Evolutionary conservation across 2,797 vertebrate species (phyloP), one percentile per base, ranked within the genome.

Genomic region (Sebastes kiyomatsui): DNA sequence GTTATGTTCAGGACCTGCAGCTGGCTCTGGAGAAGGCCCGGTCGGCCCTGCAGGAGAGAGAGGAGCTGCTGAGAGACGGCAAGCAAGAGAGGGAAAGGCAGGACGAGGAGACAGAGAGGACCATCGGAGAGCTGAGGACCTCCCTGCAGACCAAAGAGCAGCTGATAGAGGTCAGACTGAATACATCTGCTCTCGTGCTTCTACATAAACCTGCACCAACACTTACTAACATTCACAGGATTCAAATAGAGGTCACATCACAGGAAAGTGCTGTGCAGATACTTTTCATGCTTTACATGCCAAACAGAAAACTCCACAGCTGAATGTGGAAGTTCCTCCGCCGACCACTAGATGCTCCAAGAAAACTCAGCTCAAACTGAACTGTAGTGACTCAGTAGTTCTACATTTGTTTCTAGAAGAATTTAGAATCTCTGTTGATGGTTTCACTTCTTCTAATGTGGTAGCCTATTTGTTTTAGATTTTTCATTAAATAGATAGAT

Each of bases 141-240:
- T 93, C 88, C 18, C 90, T 99, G 77, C 84, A 92, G 87, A 96
- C 90, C 86, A 98, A 97, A 90, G 96, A 97, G 1, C 95, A 95
- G 65, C 93, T 97, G 72, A 81, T 97, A 54, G 93, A 97, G 95
- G 98, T 99, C 75, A 91, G 81, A 73, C 20, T 1, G 4, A 10
- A 32, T 28, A 52, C 38, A 9, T 0, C 49, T 18, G 5, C 30
- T 30, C 42, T 25, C 38, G 12, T 1, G 72, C 22, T 4, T 27
- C 6, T 1, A 54, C 14, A 64, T 35, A 20, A 8, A 67, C 11
- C 25, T 59, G 14, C 10, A 61, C 23, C 11, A n/a, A 6, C 38
- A 61, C 42, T 4, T 2, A 4, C 72, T 28, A 16, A 66, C 62
- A 42, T 2, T 23, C n/a, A 67, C 49, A 23, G 4, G 56, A 4